A percentile compares a stretch with the other conserved stretches of the same genome.
These are phyloP conservation scores for Aphodius granarius DNA, from an alignment of 2,888 invertebrate genomes.

Conservation along the genomic window DNA sequence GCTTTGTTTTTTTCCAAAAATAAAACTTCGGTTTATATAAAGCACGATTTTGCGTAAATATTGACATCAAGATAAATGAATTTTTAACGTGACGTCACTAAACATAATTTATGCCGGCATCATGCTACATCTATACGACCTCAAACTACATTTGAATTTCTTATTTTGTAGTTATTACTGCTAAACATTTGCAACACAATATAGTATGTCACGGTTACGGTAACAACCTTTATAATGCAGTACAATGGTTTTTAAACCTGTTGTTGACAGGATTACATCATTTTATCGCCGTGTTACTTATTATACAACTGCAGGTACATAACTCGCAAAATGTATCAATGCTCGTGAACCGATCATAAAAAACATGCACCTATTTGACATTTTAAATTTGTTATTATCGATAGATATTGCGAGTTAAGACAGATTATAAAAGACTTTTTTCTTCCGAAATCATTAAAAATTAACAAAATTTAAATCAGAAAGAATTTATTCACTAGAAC, in stretches of 20 bases:
- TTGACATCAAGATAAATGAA: not conserved
- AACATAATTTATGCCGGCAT: not conserved
- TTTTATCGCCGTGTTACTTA: not conserved
- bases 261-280: not conserved
- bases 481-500: no score
- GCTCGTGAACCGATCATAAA: not conserved
- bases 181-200: not conserved
- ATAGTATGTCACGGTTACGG: not conserved
- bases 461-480: no score
- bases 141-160: not conserved
- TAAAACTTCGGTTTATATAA: not conserved
- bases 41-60: not conserved
- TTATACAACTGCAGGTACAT: not conserved
- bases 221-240: not conserved
- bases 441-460: no score
- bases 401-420: no score
- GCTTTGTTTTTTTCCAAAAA: not conserved
- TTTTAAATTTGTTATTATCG: no score
- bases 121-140: not conserved
- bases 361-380: no score
- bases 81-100: not conserved
- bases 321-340: not conserved
- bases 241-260: not conserved
- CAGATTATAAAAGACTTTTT: no score
- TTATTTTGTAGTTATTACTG: not conserved